Conservation (phyloP, 2,888 invertebrate species). For the Gisinianus flammeolus region DNA sequence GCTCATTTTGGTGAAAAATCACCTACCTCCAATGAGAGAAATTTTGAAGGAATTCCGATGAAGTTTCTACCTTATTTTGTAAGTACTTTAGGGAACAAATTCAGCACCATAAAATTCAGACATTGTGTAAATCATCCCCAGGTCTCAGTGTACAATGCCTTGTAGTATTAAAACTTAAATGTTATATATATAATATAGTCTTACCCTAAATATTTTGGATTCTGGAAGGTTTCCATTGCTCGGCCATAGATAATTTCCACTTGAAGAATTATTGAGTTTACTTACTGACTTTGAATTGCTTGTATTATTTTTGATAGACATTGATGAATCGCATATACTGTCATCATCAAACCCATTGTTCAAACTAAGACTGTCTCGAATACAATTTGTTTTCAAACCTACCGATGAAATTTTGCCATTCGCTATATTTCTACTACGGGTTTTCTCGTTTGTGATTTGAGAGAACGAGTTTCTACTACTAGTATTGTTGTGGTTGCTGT, state of each 20-base stretch:
- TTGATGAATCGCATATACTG: neutral
- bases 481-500: neutral
- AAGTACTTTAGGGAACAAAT: no score
- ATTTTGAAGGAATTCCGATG: no score
- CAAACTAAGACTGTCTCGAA: no score
- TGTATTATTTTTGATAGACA: neutral
- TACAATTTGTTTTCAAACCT: neutral
- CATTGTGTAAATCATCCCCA: no score
- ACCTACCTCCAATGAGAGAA: no score
- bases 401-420: neutral
- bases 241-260: slow-evolving; percentile 15
- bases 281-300: slow-evolving; percentile 18
- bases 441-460: neutral
- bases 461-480: neutral
- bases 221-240: neutral
- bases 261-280: slow-evolving; percentile 30
- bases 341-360: neutral
- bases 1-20: no score
- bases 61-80: no score
- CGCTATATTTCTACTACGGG: neutral
- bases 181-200: no score
- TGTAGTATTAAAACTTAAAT: no score
- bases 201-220: no score
- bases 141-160: no score
- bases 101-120: no score